Base-by-base conservation (phyloP, 2,113 vertebrate genomes). In the Tenrec ecaudatus region DNA sequence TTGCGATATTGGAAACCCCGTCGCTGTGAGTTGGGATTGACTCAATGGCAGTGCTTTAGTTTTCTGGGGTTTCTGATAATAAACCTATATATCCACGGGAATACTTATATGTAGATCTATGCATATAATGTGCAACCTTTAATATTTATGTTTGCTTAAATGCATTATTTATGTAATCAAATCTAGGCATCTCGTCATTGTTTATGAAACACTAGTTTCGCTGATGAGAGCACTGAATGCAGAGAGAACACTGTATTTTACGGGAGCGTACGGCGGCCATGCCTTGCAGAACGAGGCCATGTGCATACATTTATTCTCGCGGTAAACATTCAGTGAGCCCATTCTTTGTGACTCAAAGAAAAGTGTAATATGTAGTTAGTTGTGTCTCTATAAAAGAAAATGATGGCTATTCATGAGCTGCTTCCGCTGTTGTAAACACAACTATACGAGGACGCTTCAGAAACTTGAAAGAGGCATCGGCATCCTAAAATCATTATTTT, bases 401-500 rank as follows among this genome's bases (percentile, higher is more conserved):
- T 84, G 38, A 43, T 57, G 23, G 33, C 10, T 80, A 10, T 82
- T 89, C 90, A 57, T 82, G 27, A 88, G 23, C 58, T 90, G 86
- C 64, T 86, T 86, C 89, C 66, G 12, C 5, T 64, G 19, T 88
- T 80, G 25, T 92, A 57, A 95, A 69, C 57, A 87, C 79, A 84
- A 80, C 10, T 62, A n/a, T 69, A 22, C 31, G 53, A 71, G n/a
- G 77, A 92, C 82, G 10, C 81, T 92, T 87, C 47, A 71, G 68
- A 87, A 94, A 89, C 29, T 90, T 66, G 89, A 68, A 82, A 40
- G 58, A 82, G 25, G 38, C 11, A 71, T 47, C 7, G 43, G 27
- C 81, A 89, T 94, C 69, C 73, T 88, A 79, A 85, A 94, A 60
- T 91, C 69, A 76, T 90, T 75, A 83, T 71, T 94, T 85, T 86